A percentile compares a stretch with the other conserved stretches of the same genome.
Conservation (phyloP, 1,140 invertebrate genomes). For the Mactra quadrangularis region DNA sequence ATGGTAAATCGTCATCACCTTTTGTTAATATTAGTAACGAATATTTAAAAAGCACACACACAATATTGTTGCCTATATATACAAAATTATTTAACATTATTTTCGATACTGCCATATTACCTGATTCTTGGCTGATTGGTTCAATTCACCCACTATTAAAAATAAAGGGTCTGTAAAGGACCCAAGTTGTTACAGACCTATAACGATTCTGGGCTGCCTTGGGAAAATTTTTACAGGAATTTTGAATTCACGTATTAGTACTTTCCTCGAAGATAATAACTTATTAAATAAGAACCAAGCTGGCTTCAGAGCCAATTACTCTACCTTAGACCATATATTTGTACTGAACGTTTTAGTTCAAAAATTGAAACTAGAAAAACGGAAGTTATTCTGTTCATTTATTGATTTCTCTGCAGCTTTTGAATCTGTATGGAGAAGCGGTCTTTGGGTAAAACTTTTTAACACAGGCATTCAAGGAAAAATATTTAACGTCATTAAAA, state of each 20-base stretch:
- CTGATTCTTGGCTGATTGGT: slow-evolving; percentile 45
- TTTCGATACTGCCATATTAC: slow-evolving; percentile 44
- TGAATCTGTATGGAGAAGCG: slow-evolving; percentile 14
- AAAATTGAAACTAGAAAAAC: neutral
- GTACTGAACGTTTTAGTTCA: slow-evolving; percentile 5
- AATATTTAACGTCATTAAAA: slow-evolving; percentile 13
- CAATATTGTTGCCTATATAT: slow-evolving; percentile 37
- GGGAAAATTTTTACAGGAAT: slow-evolving; percentile 56
- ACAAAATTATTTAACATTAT: slow-evolving; percentile 54
- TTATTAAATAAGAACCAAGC: slow-evolving; percentile 31
- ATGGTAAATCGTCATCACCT: neutral
- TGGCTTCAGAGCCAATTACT: slow-evolving; percentile 40
- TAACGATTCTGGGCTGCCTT: slow-evolving; percentile 53
- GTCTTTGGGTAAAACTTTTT: slow-evolving; percentile 10
- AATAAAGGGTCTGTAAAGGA: slow-evolving; percentile 47
- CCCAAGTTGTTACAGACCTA: slow-evolving; percentile 48
- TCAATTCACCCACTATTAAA: slow-evolving; percentile 59
- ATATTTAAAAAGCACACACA: slow-evolving; percentile 27
- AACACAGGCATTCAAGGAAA: neutral
- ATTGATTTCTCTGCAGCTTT: slow-evolving; percentile 38
- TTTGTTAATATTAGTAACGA: slow-evolving; percentile 19
- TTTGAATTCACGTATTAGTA: slow-evolving; percentile 36
- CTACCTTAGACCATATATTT: slow-evolving; percentile 54
- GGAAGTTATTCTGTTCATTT: slow-evolving; percentile 26
- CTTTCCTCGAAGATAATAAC: slow-evolving; percentile 23